Percentiles rank a stretch among this genome's conserved stretches.
phyloP scores from a whole-genome alignment of 2,888 invertebrate genomes.

The Phytoseiulus persimilis region DNA sequence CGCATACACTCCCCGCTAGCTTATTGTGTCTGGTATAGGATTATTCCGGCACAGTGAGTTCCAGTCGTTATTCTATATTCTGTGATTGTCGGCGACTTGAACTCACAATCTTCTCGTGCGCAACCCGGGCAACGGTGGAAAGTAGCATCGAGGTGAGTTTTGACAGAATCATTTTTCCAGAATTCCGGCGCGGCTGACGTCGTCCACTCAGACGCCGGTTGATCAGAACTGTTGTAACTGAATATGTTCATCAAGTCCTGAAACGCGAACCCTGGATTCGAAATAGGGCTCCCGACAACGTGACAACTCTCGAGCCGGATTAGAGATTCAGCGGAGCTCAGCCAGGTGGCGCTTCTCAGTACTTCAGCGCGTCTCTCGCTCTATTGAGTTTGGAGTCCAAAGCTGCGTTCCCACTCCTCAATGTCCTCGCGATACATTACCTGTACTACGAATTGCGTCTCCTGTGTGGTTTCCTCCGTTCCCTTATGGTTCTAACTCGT shows the following conservation, averaged over 20 bases:
- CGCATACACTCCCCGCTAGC: background rate
- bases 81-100: background rate
- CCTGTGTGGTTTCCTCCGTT: background rate
- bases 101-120: background rate
- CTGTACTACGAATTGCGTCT: background rate
- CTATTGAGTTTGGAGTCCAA: constrained; percentile 5
- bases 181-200: no score
- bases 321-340: constrained; percentile 12
- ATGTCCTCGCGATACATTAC: background rate
- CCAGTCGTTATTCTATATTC: background rate
- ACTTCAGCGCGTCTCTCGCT: constrained; percentile 38
- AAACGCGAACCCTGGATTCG: background rate
- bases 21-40: background rate
- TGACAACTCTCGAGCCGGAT: background rate
- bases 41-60: background rate
- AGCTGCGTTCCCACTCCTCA: background rate
- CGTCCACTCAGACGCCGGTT: no score
- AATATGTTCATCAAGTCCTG: background rate
- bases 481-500: background rate
- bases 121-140: no score
- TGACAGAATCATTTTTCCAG: no score
- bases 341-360: constrained; percentile 38
- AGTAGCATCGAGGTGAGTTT: no score
- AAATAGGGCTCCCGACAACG: background rate
- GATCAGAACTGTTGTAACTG: no score